Evolutionary conservation across 2,113 vertebrate genomes (phyloP), one percentile per base, ranked within the genome.

Genomic region (Hippoglossus stenolepis): DNA sequence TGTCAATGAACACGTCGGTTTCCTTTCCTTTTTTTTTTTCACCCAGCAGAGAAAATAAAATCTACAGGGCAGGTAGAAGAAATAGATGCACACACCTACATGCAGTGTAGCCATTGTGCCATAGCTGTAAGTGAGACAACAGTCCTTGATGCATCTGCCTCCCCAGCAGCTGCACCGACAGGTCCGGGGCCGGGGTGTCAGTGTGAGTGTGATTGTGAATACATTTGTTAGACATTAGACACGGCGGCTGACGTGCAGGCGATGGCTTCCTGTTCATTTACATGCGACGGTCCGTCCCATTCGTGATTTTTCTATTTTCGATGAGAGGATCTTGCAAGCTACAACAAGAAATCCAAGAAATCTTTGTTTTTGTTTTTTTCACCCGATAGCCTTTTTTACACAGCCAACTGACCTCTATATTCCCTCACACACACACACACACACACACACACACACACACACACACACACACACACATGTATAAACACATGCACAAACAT

Each of bases 91-190:
- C 90, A 87, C 84, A 87, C 86, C 88, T 90, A 89, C 78, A 49
- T 82, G 84, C 69, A 73, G 80, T 47, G 77, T 79, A 86, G 83
- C 54, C 71, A 86, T 75, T 78, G 89, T 90, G 84, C 84, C 92
- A 87, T 73, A 57, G 78, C 62, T 82, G 79, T 87, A 91, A 91
- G 89, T 93, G 90, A 92, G 90, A 94, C 91, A 89, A 84, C 80
- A 87, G 79, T 66, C 67, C 79, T 74, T 63, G 67, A 70, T 83
- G 66, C 70, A 53, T 75, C 70, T 82, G 82, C 78, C 81, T 85
- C 71, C 64, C 80, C 73, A 77, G 90, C 90, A 92, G 88, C 89
- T 91, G 85, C 45, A 66, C 67, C 89, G 90, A 91, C 90, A 83
- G 82, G 86, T 83, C 88, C 81, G 23, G 66, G 85, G 70, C 87